These are phyloP conservation scores for Chironex yamaguchii DNA, from an alignment of 30 jellyfish, hydroid and myxozoan species.

Conservation along the genomic window DNA sequence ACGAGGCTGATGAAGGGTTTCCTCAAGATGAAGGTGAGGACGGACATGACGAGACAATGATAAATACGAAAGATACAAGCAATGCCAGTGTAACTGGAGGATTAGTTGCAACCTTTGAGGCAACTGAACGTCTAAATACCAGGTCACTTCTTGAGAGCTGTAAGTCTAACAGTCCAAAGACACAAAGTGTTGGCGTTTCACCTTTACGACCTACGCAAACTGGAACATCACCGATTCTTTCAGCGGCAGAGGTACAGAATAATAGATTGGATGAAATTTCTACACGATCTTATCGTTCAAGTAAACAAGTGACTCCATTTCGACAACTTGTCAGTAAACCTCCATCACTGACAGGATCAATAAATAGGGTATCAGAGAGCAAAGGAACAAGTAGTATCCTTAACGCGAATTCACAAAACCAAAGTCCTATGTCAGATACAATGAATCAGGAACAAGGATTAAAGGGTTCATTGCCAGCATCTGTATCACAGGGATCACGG, in stretches of 20 bases:
- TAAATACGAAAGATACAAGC: neutral
- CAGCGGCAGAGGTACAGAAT: too few relatives aligned
- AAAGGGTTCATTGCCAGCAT: neutral
- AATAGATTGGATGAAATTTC: too few relatives aligned
- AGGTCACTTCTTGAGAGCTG: too few relatives aligned
- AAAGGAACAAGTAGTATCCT: neutral
- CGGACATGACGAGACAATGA: neutral
- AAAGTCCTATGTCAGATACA: neutral
- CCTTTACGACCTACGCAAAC: too few relatives aligned
- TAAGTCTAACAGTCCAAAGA: too few relatives aligned
- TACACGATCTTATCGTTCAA: neutral
- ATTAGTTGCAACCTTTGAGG: too few relatives aligned
- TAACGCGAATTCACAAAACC: neutral
- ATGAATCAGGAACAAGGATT: neutral
- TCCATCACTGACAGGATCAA: neutral
- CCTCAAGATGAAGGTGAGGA: neutral
- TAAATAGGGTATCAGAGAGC: neutral
- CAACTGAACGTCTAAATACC: too few relatives aligned
- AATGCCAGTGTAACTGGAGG: too few relatives aligned
- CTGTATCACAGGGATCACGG: neutral
- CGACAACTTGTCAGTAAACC: neutral
- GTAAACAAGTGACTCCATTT: conserved; percentile 6
- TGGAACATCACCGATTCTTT: too few relatives aligned
- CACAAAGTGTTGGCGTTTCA: too few relatives aligned
- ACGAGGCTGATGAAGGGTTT: neutral